Base-by-base conservation (phyloP, 2,888 invertebrate species). In the Ligdia adustata region DNA sequence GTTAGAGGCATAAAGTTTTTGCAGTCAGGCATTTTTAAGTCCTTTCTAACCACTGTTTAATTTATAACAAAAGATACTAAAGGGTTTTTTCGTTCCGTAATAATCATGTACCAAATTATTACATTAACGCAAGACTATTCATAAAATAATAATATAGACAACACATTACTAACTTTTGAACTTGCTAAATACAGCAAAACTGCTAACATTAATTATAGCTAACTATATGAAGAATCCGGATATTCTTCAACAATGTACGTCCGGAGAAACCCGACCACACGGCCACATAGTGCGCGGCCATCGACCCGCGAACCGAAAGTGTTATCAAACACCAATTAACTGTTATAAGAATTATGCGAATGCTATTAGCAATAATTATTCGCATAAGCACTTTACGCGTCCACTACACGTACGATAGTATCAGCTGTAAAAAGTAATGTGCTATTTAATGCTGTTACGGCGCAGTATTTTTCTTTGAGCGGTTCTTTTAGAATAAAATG, bases 321-420 rank as follows among this genome's bases (percentile, higher is more conserved):
- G 43, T 53, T 60, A 60, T 53, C 57, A 45, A 43, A 57, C 44
- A 41, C 13, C 18, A 47, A 52, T 58, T 47, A 41, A 15, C 35
- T 18, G 28, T 54, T 45, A 50, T 35, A 41, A 38, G 40, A 31
- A 37, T 27, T 42, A 45, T 29, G 34, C 22, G 42, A 32, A 45
- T 46, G 38, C 35, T 40, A 41, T 35, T 14, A 28, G 16, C 7
- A 32, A 11, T 32, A 34, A 22, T 22, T 22, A 22, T 22, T 2
- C 22, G 22, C 20, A n/a, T 22, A 22, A 3, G 22, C n/a, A 22
- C 6, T 7, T 31, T 22, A 34, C 29, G 22, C 22, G 27, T 27
- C 15, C 7, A 9, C 37, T 41, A 47, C 22, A n/a, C n/a, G 20
- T 39, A 9, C 31, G 39, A 31, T 43, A 31, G 26, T 26, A 24